Conservation (phyloP, 2,888 invertebrate genomes). For the Oxycera nigricornis region DNA sequence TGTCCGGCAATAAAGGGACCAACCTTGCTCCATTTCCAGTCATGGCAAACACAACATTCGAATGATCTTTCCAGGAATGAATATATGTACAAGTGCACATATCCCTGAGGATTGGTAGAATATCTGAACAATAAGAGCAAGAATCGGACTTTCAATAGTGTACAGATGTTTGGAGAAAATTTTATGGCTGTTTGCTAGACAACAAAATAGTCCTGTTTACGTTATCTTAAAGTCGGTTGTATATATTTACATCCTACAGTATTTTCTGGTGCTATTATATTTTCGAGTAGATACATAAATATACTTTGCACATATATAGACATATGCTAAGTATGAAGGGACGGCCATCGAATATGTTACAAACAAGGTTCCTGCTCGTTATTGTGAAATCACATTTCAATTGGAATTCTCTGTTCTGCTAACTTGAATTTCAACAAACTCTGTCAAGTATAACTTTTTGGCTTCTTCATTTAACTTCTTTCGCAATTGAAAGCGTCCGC, state of each 20-base stretch:
- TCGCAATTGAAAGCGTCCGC: background rate
- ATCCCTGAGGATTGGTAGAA: background rate
- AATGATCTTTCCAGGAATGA: background rate
- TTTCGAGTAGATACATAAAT: background rate
- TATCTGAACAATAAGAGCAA: background rate
- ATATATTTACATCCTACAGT: background rate
- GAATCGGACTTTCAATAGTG: slow-evolving; percentile 1
- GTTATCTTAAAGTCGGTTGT: slow-evolving; percentile 1
- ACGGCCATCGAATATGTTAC: background rate
- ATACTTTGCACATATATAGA: background rate
- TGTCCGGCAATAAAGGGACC: background rate
- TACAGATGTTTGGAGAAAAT: slow-evolving; percentile 23
- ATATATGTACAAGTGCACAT: background rate
- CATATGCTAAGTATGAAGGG: background rate
- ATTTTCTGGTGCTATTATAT: background rate
- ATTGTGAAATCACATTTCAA: slow-evolving; percentile 10
- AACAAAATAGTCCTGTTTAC: slow-evolving; percentile 10
- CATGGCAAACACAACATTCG: slow-evolving; percentile 8
- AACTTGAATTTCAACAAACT: background rate
- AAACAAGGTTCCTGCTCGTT: background rate
- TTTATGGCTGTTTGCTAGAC: slow-evolving; percentile 16
- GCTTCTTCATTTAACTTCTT: background rate
- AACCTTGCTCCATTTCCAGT: slow-evolving; percentile 9
- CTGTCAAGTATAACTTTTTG: background rate
- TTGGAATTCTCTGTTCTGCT: background rate